A percentile compares a stretch with the other conserved stretches of the same genome.
These are phyloP conservation scores for Taxidea taxus DNA, from an alignment of 2,113 vertebrate species.

Conservation along the genomic window DNA sequence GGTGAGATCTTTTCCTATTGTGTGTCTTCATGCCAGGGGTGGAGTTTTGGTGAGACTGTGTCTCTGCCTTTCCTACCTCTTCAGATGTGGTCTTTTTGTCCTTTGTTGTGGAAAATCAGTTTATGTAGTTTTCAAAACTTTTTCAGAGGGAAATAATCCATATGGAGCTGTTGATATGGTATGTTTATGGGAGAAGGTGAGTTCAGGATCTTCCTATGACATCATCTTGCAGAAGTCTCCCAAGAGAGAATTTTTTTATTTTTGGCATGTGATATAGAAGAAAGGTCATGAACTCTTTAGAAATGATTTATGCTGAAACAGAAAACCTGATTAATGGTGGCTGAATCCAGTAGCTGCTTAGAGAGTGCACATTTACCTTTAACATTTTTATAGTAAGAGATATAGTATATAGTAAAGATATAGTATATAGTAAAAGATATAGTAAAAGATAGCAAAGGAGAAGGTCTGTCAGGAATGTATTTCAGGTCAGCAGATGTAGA, in stretches of 20 bases:
- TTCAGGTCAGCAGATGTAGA: neutral
- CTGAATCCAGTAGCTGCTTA: neutral
- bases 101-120: neutral
- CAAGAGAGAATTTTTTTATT: neutral
- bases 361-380: neutral
- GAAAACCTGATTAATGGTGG: neutral
- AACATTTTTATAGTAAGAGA: neutral
- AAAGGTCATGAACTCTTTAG: neutral
- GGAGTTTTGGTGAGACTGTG: neutral
- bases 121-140: neutral
- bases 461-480: neutral
- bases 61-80: neutral
- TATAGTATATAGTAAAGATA: too few species aligned
- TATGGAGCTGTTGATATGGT: neutral
- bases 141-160: neutral
- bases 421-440: too few species aligned
- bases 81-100: neutral
- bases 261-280: neutral
- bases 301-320: neutral
- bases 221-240: neutral
- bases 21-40: neutral
- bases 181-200: neutral
- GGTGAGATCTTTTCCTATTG: neutral
- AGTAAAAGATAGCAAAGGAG: neutral
- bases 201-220: neutral